phyloP scores from a whole-genome alignment of 2,113 vertebrate genomes.

The Otolemur garnettii region DNA sequence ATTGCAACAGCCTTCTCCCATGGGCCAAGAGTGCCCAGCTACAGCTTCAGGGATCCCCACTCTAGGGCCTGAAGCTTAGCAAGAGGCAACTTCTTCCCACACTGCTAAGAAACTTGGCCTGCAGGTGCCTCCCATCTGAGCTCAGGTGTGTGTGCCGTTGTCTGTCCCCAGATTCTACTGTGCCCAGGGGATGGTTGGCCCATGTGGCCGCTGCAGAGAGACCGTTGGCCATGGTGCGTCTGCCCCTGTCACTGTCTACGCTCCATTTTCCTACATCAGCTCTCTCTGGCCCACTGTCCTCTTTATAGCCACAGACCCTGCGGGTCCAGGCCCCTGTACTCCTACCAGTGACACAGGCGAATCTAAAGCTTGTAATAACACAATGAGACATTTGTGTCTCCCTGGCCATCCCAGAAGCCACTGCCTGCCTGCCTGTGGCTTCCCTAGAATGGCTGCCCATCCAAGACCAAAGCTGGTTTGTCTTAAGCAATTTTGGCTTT shows the following conservation, averaged over 20 bases:
- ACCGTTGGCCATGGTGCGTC: background rate
- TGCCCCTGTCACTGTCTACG: rapidly evolving
- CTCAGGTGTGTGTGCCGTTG: background rate
- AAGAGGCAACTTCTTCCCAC: too few species aligned
- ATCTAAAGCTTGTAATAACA: background rate
- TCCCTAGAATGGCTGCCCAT: rapidly evolving
- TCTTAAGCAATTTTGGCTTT: background rate
- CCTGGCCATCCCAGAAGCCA: background rate
- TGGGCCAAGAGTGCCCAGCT: background rate
- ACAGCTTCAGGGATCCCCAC: background rate
- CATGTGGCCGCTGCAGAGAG: too few species aligned
- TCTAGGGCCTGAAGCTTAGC: background rate
- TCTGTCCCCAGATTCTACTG: background rate
- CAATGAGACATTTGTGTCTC: background rate
- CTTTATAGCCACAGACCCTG: background rate
- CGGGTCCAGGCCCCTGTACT: background rate
- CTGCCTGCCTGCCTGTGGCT: rapidly evolving
- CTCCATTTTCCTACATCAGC: rapidly evolving
- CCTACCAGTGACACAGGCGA: background rate
- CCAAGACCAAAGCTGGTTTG: background rate
- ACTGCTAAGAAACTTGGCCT: background rate
- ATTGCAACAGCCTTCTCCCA: background rate
- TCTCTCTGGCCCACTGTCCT: background rate
- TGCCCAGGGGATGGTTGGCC: background rate
- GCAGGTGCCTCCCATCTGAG: background rate